Evolutionary conservation across 2,888 invertebrate species (phyloP).

Genomic region (Anagyrus pseudococci): DNA sequence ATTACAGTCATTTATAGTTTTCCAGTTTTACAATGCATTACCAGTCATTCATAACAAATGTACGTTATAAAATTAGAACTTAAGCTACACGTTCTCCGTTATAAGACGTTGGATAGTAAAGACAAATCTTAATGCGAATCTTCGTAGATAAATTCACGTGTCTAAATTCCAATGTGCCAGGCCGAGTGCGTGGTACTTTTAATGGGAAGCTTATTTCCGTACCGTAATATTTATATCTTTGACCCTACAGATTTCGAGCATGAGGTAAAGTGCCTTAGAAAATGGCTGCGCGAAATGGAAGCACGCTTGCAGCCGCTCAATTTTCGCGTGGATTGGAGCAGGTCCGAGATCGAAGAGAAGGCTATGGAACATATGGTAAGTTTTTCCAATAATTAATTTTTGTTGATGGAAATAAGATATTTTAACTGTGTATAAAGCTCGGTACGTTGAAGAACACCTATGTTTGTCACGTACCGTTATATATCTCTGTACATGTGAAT

Average conservation of each 20-base stretch:
- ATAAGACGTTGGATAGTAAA: no score
- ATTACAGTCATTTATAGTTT: no score
- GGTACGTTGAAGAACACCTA: no score
- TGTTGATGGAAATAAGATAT: background rate
- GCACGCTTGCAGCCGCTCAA: slow-evolving; percentile 77
- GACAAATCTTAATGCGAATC: slow-evolving; percentile 10
- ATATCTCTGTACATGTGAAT: background rate
- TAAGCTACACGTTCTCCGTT: no score
- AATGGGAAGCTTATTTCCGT: slow-evolving; percentile 32
- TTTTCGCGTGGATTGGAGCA: slow-evolving; percentile 74
- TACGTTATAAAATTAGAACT: no score
- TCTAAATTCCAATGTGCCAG: slow-evolving; percentile 32
- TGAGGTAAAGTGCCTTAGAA: slow-evolving; percentile 78
- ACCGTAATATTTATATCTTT: slow-evolving; percentile 43
- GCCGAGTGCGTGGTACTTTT: slow-evolving; percentile 7
- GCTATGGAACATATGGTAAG: slow-evolving; percentile 85
- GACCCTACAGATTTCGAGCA: slow-evolving; percentile 72
- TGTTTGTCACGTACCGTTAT: background rate
- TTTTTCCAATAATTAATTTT: slow-evolving; percentile 41
- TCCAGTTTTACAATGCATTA: no score
- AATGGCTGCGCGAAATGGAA: slow-evolving; percentile 90
- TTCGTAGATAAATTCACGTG: slow-evolving; percentile 8
- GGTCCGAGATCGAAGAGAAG: slow-evolving; percentile 78
- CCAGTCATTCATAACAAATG: no score
- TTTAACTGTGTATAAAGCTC: background rate